Percentiles rank a stretch among this genome's conserved stretches.
Conservation (phyloP, 2,797 vertebrate species). For the Catharus ustulatus region DNA sequence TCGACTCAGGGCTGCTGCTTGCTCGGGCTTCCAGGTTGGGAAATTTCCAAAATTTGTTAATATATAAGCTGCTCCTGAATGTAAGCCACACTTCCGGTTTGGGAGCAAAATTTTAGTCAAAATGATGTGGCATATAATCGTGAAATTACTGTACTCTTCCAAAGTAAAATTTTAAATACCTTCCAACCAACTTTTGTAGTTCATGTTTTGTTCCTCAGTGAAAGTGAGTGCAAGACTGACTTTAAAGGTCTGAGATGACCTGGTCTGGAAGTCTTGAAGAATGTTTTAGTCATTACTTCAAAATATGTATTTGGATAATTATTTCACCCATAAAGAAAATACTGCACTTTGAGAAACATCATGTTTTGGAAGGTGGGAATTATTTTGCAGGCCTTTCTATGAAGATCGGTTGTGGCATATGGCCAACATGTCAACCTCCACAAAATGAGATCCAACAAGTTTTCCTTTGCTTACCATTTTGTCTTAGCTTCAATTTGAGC, state of each 20-base stretch:
- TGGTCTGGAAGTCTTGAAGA: not conserved
- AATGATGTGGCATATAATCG: too few relatives aligned
- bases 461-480: constrained; percentile 33
- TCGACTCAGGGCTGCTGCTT: too few relatives aligned
- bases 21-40: too few relatives aligned
- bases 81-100: too few relatives aligned
- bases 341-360: not conserved
- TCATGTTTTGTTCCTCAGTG: not conserved
- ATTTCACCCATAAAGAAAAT: not conserved
- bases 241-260: not conserved
- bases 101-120: too few relatives aligned
- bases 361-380: not conserved
- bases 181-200: not conserved
- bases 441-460: constrained; percentile 2
- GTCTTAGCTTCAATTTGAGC: constrained; percentile 12
- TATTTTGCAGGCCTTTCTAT: not conserved
- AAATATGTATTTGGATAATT: not conserved
- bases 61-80: too few relatives aligned
- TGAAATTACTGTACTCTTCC: not conserved
- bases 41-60: too few relatives aligned
- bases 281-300: not conserved
- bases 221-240: not conserved
- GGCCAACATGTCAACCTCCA: constrained; percentile 29
- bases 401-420: constrained; percentile 16
- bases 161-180: not conserved